phyloP scores from a whole-genome alignment of 2,113 vertebrate species.

The Hemicordylus capensis region DNA sequence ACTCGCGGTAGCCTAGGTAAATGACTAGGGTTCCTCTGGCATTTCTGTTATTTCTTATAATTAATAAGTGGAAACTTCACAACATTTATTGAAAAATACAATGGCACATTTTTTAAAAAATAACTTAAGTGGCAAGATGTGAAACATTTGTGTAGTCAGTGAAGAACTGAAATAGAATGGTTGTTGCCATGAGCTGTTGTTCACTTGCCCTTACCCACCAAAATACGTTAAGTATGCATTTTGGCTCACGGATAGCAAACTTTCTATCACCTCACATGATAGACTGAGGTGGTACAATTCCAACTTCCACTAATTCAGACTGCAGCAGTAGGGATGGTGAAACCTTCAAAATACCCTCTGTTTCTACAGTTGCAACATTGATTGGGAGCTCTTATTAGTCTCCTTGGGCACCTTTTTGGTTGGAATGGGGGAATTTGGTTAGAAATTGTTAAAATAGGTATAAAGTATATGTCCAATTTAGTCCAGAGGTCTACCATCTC shows the following conservation, averaged over 20 bases:
- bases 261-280: background rate
- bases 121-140: background rate
- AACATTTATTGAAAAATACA: background rate
- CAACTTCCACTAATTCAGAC: background rate
- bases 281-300: background rate
- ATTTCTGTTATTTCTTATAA: background rate
- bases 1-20: background rate
- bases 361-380: too few relatives aligned
- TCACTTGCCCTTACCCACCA: background rate
- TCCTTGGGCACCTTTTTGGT: too few relatives aligned
- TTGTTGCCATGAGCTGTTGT: background rate
- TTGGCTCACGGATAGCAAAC: background rate
- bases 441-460: too few relatives aligned
- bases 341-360: too few relatives aligned
- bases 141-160: background rate
- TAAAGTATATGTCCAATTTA: background rate
- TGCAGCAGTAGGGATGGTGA: background rate
- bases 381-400: too few relatives aligned
- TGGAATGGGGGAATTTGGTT: too few relatives aligned
- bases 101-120: background rate
- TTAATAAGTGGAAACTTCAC: background rate
- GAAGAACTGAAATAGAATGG: background rate
- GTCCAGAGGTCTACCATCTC: background rate
- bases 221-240: background rate
- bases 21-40: background rate